phyloP scores from a whole-genome alignment of 2,113 vertebrate species.

The Pedetes capensis region DNA sequence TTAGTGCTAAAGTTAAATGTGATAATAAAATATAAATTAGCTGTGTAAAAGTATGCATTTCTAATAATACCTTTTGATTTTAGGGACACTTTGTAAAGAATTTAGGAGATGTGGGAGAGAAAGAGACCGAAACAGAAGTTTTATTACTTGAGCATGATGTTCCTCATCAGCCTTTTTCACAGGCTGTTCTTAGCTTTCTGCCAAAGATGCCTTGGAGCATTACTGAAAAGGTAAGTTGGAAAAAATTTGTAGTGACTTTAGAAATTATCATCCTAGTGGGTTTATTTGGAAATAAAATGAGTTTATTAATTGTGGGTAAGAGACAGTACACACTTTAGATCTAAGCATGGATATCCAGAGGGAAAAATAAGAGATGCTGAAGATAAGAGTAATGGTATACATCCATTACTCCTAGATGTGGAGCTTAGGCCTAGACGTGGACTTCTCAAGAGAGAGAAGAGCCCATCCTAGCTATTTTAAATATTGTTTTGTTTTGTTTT shows the following conservation, averaged over 20 bases:
- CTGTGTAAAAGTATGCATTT: not conserved
- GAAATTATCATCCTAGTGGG: not conserved
- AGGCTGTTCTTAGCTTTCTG: conserved; percentile 93
- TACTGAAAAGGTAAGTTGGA: conserved; percentile 88
- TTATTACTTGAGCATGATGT: conserved; percentile 97
- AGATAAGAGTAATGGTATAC: too few relatives aligned
- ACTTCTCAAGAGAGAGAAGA: too few relatives aligned
- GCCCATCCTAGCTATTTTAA: too few relatives aligned
- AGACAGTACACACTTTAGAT: too few relatives aligned
- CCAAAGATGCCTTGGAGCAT: conserved; percentile 96
- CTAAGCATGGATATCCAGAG: too few relatives aligned
- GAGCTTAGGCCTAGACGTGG: too few relatives aligned
- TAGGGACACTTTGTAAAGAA: conserved; percentile 98
- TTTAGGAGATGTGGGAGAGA: conserved; percentile 92
- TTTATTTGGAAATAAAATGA: too few relatives aligned
- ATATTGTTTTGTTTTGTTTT: not conserved
- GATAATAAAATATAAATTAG: not conserved
- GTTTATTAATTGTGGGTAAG: too few relatives aligned
- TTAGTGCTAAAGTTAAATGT: not conserved
- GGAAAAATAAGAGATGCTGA: too few relatives aligned
- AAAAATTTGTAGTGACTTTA: not conserved
- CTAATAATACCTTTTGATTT: conserved; percentile 55
- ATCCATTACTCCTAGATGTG: too few relatives aligned
- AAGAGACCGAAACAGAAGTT: conserved; percentile 96
- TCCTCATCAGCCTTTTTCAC: conserved; percentile 95